Percentiles rank a stretch among this genome's conserved stretches.
phyloP scores from a whole-genome alignment of 2,113 vertebrate species.

The Pandion haliaetus region DNA sequence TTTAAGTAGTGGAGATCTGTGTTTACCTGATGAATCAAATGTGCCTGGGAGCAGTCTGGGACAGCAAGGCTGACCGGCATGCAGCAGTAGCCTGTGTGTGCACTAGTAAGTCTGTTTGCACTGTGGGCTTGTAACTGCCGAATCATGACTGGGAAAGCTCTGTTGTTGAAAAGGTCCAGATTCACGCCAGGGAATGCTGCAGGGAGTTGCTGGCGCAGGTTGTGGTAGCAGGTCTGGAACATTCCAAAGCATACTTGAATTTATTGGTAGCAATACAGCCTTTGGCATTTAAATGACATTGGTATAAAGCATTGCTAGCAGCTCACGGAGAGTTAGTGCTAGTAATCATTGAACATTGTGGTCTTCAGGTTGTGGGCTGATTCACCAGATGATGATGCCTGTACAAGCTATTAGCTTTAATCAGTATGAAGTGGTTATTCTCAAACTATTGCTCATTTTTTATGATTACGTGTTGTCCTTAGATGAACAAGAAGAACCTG shows the following conservation, averaged over 20 bases:
- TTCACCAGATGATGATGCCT: not conserved
- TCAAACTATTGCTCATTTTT: not conserved
- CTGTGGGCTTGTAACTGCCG: not conserved
- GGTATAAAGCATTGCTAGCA: not conserved
- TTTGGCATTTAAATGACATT: not conserved
- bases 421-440: not conserved
- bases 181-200: not conserved
- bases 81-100: not conserved
- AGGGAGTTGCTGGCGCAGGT: not conserved
- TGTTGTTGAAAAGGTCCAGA: not conserved
- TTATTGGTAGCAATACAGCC: not conserved
- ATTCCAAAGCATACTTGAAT: not conserved
- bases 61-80: not conserved
- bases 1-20: not conserved
- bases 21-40: not conserved
- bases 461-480: not conserved
- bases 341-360: not conserved
- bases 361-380: not conserved
- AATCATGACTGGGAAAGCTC: not conserved
- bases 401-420: not conserved
- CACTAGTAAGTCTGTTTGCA: not conserved
- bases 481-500: constrained; percentile 65
- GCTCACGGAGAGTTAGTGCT: not conserved
- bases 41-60: not conserved
- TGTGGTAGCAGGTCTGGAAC: not conserved